Evolutionary conservation across 2,113 vertebrate genomes (phyloP).

Genomic region (Elephantulus edwardii): DNA sequence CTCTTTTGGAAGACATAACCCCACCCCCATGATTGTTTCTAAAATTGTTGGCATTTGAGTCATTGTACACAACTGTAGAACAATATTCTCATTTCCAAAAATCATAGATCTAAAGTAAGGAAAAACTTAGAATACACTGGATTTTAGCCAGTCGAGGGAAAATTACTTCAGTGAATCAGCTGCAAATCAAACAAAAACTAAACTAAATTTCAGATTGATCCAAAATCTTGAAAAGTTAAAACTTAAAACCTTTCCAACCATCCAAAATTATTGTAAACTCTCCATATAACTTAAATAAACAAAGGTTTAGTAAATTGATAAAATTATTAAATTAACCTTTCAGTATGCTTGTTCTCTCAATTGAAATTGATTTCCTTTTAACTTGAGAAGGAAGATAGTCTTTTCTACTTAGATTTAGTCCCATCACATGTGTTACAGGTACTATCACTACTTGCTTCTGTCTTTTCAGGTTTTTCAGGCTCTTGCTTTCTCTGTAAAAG

Average conservation of each 20-base stretch:
- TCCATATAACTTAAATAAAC: slow-evolving; percentile 51
- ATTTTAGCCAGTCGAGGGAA: slow-evolving; percentile 59
- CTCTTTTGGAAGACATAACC: slow-evolving; percentile 22
- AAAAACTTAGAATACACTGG: slow-evolving; percentile 70
- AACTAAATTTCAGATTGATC: slow-evolving; percentile 49
- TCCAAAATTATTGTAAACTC: slow-evolving; percentile 49
- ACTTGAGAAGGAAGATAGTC: background rate
- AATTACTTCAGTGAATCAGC: slow-evolving; percentile 69
- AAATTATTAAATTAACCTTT: background rate
- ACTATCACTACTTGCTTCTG: background rate
- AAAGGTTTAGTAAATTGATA: slow-evolving; percentile 33
- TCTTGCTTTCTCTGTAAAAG: slow-evolving; percentile 31
- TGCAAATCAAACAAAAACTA: slow-evolving; percentile 67
- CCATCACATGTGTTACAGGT: slow-evolving; percentile 63
- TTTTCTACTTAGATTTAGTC: background rate
- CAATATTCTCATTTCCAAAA: slow-evolving; percentile 67
- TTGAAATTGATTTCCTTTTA: slow-evolving; percentile 33
- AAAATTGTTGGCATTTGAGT: slow-evolving; percentile 61
- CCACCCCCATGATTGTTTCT: slow-evolving; percentile 8
- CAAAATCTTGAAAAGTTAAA: slow-evolving; percentile 61
- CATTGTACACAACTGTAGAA: slow-evolving; percentile 56
- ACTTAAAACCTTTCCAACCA: slow-evolving; percentile 6
- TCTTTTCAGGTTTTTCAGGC: slow-evolving; percentile 58
- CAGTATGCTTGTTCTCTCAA: background rate
- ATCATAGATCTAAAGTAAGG: slow-evolving; percentile 66